Conservation (phyloP, 2,888 invertebrate genomes). For the Automeris io region DNA sequence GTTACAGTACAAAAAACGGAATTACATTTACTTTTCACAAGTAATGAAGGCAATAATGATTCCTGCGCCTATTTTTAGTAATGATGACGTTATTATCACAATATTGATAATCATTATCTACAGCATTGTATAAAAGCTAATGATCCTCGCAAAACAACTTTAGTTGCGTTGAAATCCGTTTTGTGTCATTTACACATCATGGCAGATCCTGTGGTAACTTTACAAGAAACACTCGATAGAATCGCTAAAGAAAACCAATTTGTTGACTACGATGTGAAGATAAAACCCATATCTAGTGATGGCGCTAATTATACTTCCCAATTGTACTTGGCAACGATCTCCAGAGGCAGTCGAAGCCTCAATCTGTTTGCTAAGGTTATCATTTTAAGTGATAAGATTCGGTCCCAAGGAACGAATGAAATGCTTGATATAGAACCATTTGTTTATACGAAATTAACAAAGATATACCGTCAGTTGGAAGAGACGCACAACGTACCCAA, state of each 20-base stretch:
- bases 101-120: too few relatives aligned
- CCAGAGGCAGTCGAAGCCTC: neutral
- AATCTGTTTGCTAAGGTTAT: constrained; percentile 24
- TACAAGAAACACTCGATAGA: neutral
- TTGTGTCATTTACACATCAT: too few relatives aligned
- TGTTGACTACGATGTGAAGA: neutral
- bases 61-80: too few relatives aligned
- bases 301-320: constrained; percentile 6
- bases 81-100: too few relatives aligned
- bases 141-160: too few relatives aligned
- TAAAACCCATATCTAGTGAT: neutral
- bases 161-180: too few relatives aligned
- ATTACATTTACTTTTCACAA: too few relatives aligned
- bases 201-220: too few relatives aligned
- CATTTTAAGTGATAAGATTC: constrained; percentile 17
- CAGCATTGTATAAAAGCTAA: too few relatives aligned
- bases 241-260: constrained; percentile 1
- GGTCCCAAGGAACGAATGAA: constrained; percentile 8
- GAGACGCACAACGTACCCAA: constrained; percentile 17
- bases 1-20: too few relatives aligned
- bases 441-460: constrained; percentile 21
- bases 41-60: too few relatives aligned
- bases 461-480: constrained; percentile 21
- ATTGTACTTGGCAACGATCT: constrained; percentile 4
- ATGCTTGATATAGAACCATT: constrained; percentile 21